Evolutionary conservation across 2,888 invertebrate species (phyloP).

Genomic region (Globia sparganii): DNA sequence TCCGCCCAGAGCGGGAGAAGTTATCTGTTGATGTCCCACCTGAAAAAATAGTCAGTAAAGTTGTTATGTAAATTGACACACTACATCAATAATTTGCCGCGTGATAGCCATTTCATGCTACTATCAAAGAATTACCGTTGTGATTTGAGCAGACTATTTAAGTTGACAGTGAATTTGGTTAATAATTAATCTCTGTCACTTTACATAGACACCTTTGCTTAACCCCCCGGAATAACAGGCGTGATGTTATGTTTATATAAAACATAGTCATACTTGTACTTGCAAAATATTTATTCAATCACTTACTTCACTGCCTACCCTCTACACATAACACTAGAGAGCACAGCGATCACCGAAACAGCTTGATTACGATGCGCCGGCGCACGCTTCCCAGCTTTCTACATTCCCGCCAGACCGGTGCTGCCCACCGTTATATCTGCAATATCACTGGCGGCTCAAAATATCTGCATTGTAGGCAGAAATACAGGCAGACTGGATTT

Average conservation of each 20-base stretch:
- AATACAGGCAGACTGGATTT: conserved; percentile 9
- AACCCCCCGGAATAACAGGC: not conserved
- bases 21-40: too few relatives aligned
- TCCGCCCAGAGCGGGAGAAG: too few relatives aligned
- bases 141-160: not conserved
- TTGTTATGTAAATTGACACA: not conserved
- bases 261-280: not conserved
- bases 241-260: not conserved
- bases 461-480: conserved; percentile 29
- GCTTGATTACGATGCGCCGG: conserved; percentile 71
- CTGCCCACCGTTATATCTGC: conserved; percentile 61
- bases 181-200: not conserved
- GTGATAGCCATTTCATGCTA: not conserved
- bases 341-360: conserved; percentile 63
- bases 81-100: not conserved
- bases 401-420: conserved; percentile 82
- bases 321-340: conserved; percentile 40
- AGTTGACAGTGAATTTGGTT: not conserved
- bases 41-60: too few relatives aligned
- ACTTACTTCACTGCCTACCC: conserved; percentile 1
- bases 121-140: not conserved
- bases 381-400: conserved; percentile 77
- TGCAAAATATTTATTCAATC: not conserved
- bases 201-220: not conserved
- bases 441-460: conserved; percentile 53